These are phyloP conservation scores for Melitaea cinxia DNA, from an alignment of 1,140 invertebrate species.

Conservation along the genomic window DNA sequence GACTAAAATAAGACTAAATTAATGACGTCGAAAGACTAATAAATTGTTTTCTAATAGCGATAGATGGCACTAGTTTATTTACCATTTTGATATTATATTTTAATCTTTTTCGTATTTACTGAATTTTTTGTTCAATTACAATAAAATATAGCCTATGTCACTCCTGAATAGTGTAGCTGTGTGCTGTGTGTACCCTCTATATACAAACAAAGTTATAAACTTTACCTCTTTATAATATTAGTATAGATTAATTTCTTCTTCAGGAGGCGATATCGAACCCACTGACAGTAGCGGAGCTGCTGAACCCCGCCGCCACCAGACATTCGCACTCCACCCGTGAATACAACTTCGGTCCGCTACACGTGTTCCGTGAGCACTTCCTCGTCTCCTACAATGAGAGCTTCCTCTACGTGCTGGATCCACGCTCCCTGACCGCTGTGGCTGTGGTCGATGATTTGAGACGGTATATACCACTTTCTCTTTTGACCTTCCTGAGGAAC, in stretches of 20 bases:
- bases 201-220: no score
- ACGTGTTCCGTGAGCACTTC: constrained; percentile 86
- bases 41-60: no score
- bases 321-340: constrained; percentile 78
- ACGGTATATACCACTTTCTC: constrained; percentile 41
- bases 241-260: neutral
- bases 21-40: no score
- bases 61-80: no score
- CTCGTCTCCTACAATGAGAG: constrained; percentile 89
- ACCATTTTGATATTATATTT: no score
- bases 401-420: constrained; percentile 89
- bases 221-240: neutral
- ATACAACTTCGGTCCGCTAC: constrained; percentile 86
- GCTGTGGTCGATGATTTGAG: constrained; percentile 74
- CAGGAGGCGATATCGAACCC: constrained; percentile 84
- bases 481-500: no score
- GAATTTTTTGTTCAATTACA: no score
- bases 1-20: no score
- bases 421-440: constrained; percentile 82
- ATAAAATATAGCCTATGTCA: no score
- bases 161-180: no score
- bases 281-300: constrained; percentile 84
- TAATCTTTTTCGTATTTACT: no score
- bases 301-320: constrained; percentile 84
- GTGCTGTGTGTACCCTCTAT: no score